Evolutionary conservation across 2,113 vertebrate species (phyloP), one percentile per base, ranked within the genome.

Genomic region (Neotoma lepida): DNA sequence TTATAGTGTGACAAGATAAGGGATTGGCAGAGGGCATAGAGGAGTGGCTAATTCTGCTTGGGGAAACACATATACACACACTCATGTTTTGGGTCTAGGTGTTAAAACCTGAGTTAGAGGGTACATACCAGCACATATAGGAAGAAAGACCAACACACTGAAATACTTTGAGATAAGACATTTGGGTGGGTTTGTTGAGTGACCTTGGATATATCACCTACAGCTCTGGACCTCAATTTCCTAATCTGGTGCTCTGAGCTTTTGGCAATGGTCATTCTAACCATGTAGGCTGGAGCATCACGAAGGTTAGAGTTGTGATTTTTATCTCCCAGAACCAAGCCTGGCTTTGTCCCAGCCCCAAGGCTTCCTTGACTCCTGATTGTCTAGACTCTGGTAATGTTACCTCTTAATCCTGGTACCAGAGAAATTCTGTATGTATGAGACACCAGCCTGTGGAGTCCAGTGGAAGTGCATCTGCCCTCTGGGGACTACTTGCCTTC

Each of bases 101-200:
- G 15, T 86, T 97, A 88, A 91, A 35, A 80, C 24, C 64, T 93
- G 41, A 51, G 71, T 86, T 85, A 88, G 12, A 94, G 10, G 22
- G 28, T 92, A 90, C 88, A 89, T 13, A 54, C n/a, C 63, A 93
- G 76, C n/a, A 94, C n/a, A 84, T 22, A 86, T 0, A 87, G 49
- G 86, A 92, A n/a, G 39, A 93, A 87, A 33, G 33, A 5, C 18
- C 35, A 94, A 82, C 13, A 3, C 22, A 4, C 1, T 90, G 54
- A 63, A 89, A 81, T 64, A 80, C 63, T 84, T 41, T 87, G 63
- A 86, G 90, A 12, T 77, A 64, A 91, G 44, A 49, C 95, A 81
- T 2, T 88, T 51, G 46, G 66, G 66, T 81, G 85, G 66, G 41
- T 78, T 84, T 89, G 7, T 46, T 82, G 66, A 63, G 51, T 80